A percentile compares a stretch with the other conserved stretches of the same genome.
Evolutionary conservation across 2,797 vertebrate genomes (phyloP).

Genomic region (Platalea minor): DNA sequence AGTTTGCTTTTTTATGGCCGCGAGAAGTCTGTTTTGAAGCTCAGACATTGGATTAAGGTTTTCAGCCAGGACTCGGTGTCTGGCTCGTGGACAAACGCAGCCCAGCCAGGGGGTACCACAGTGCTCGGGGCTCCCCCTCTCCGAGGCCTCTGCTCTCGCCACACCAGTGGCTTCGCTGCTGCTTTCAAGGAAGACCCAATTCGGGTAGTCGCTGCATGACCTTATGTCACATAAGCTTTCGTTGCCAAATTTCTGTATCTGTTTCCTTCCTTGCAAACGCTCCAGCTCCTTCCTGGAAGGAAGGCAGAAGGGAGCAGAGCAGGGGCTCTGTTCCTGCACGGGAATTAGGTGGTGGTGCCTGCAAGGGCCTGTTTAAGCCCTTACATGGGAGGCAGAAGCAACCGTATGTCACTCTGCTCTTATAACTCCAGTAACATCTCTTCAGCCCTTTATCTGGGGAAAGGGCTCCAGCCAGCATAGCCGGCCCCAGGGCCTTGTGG

Average conservation of each 20-base stretch:
- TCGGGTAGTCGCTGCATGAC: rapidly evolving
- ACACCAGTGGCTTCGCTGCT: not conserved
- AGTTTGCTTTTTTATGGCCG: rapidly evolving
- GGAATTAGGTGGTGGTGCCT: not conserved
- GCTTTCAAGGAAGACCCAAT: not conserved
- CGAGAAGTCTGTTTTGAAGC: not conserved
- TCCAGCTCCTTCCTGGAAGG: not conserved
- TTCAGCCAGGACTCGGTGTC: not conserved
- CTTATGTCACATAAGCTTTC: not conserved
- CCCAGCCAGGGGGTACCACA: not conserved
- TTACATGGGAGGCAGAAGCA: rapidly evolving
- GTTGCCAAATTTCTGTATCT: not conserved
- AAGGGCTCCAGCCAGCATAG: not conserved
- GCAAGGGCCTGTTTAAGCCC: rapidly evolving
- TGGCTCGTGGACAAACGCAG: not conserved
- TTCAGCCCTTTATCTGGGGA: not conserved
- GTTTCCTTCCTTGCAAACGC: not conserved
- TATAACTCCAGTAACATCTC: not conserved
- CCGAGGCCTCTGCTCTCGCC: not conserved
- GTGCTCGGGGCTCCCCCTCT: rapidly evolving
- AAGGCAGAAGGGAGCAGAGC: not conserved
- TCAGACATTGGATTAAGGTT: not conserved
- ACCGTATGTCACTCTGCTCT: not conserved
- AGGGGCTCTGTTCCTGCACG: not conserved
- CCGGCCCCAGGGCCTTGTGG: not conserved